phyloP scores from a whole-genome alignment of 2,113 vertebrate genomes.

The Hylia prasina region DNA sequence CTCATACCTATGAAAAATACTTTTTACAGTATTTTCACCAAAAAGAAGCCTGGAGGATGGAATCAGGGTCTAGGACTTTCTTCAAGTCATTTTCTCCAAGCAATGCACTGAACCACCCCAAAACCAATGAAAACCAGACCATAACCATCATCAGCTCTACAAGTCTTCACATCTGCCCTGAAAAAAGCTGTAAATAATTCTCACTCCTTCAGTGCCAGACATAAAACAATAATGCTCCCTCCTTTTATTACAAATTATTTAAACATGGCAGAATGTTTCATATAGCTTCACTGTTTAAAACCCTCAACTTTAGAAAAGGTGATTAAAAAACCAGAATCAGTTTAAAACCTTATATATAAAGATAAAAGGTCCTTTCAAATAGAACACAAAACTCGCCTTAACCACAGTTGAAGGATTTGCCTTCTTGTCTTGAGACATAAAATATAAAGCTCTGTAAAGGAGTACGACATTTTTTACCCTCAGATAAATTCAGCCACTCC shows the following conservation, averaged over 20 bases:
- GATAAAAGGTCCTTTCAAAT: neutral
- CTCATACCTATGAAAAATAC: neutral
- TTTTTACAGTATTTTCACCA: neutral
- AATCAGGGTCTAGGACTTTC: neutral
- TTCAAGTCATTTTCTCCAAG: neutral
- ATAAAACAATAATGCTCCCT: neutral
- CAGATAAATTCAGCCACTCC: neutral
- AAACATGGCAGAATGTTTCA: neutral
- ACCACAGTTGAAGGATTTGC: neutral
- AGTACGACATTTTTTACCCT: neutral
- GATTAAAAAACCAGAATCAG: neutral
- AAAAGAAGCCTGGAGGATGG: neutral
- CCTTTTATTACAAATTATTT: neutral
- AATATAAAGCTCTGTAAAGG: neutral
- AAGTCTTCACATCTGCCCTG: neutral
- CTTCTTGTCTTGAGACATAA: neutral
- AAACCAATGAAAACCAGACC: neutral
- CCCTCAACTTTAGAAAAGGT: neutral
- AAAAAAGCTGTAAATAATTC: neutral
- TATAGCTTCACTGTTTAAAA: neutral
- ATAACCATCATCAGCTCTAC: neutral
- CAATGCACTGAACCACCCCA: neutral
- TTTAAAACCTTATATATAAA: neutral
- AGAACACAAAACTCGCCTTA: neutral
- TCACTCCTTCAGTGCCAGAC: neutral